Percentiles rank a stretch among this genome's conserved stretches.
Conservation (phyloP, 2,797 vertebrate genomes). For the Chiroxiphia lanceolata region DNA sequence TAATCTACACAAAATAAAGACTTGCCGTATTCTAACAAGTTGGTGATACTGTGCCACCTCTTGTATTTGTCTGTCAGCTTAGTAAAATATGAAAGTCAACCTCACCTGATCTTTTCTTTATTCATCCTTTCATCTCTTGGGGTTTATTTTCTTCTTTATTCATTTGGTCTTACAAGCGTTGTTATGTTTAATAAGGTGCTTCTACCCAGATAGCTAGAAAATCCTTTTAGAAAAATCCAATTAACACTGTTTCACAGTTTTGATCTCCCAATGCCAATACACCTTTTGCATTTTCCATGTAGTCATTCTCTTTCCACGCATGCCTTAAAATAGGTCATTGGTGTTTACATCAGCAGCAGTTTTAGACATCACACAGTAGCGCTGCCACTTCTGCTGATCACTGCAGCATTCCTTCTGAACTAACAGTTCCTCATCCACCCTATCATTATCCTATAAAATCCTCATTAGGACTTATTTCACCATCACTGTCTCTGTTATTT, state of each 20-base stretch:
- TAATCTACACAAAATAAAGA: not conserved
- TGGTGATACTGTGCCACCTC: not conserved
- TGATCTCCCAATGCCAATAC: not conserved
- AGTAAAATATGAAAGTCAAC: not conserved
- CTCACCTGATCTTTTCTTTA: not conserved
- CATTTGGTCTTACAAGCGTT: not conserved
- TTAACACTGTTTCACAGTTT: not conserved
- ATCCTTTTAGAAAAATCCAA: not conserved
- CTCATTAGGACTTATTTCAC: constrained; percentile 43
- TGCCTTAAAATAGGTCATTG: constrained; percentile 44
- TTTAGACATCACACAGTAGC: not conserved
- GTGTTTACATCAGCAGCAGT: constrained; percentile 30
- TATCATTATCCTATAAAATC: constrained; percentile 15
- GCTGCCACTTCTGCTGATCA: constrained; percentile 1
- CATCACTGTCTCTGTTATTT: constrained; percentile 26
- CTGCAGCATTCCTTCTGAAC: not conserved
- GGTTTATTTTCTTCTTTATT: not conserved
- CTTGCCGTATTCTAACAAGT: not conserved
- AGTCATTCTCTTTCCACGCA: not conserved
- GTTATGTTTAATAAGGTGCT: not conserved
- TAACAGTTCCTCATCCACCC: not conserved
- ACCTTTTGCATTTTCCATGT: not conserved
- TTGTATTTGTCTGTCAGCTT: not conserved
- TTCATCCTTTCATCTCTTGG: not conserved
- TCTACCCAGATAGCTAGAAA: not conserved